Base-by-base conservation (phyloP, 92 coral and sea anemone species). In the Zoanthus sansibaricus region DNA sequence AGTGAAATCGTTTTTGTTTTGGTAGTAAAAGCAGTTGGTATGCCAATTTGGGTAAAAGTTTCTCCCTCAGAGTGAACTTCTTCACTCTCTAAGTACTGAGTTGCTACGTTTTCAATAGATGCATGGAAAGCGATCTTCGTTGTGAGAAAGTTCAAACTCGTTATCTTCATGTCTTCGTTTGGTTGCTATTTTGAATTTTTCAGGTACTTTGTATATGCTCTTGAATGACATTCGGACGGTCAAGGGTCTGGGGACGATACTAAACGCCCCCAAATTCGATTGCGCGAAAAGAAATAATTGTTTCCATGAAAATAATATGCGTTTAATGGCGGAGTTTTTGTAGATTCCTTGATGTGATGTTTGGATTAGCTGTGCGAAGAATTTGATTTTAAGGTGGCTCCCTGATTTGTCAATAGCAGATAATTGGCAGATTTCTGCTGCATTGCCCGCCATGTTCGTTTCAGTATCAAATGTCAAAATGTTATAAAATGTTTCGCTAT, bases 11-110 rank as follows among this genome's bases (percentile, higher is more conserved):
- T 87, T 83, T 33, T 83, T 83, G 80, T 97, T 91, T 89, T 93
- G 98, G 59, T 97, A 97, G 86, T 92, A 97, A 72, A 93, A 92
- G 54, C 88, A 87, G 56, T 94, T 92, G 58, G 93, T 88, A 25
- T 91, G 88, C 87, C 94, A 89, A 88, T 96, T 62, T 92, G 94
- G 18, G 80, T 76, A 8, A 20, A 76, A 25, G 64, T 17, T 15
- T 21, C 14, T 76, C 42, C 80, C 62, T 76, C 37, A 31, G 21
- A 20, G 2, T 55, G 59, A 76, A 13, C 9, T 7, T 42, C 80
- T 48, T 1, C 45, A 48, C 16, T 47, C 30, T 47, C 55, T n/a
- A 71, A 44, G 46, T 5, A 46, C 9, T 12, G 74, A 21, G 17
- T 15, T 45, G 82, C 59, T 52, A 15, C 25, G 14, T 46, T 33